phyloP scores from a whole-genome alignment of 2,888 invertebrate species.

The Sesia bembeciformis region DNA sequence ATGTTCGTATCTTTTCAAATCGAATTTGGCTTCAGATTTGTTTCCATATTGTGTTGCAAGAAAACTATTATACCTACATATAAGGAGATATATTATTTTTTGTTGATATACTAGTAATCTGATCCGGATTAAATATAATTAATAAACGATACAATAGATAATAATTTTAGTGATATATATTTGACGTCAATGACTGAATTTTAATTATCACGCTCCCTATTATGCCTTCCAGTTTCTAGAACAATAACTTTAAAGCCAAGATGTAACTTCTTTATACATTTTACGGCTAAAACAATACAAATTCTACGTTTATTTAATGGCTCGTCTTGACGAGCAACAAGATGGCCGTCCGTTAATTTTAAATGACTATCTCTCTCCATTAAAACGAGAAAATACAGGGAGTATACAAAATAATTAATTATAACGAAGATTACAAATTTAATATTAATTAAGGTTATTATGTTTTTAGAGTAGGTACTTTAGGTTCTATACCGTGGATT shows the following conservation, averaged over 20 bases:
- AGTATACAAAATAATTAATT: slow-evolving; percentile 48
- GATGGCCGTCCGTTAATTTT: slow-evolving; percentile 50
- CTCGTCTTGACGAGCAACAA: slow-evolving; percentile 42
- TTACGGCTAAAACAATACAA: slow-evolving; percentile 2
- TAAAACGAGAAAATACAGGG: slow-evolving; percentile 36
- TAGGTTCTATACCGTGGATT: too few relatives aligned
- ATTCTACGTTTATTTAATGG: slow-evolving; percentile 38
- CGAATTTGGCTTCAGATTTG: too few relatives aligned
- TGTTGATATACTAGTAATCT: too few relatives aligned
- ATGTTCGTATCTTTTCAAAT: too few relatives aligned
- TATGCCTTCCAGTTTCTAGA: background rate
- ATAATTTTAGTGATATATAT: too few relatives aligned
- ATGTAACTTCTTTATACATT: background rate
- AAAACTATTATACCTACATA: too few relatives aligned
- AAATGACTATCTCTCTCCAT: slow-evolving; percentile 46
- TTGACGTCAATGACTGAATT: background rate
- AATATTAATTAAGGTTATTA: slow-evolving; percentile 4
- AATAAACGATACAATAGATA: too few relatives aligned
- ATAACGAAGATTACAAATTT: slow-evolving; percentile 25
- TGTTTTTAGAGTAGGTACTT: too few relatives aligned
- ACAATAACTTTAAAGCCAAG: background rate
- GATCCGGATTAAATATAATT: too few relatives aligned
- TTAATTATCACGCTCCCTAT: background rate
- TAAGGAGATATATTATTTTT: too few relatives aligned
- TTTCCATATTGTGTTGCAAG: too few relatives aligned